Evolutionary conservation across 2,113 vertebrate genomes (phyloP), one percentile per base, ranked within the genome.

Genomic region (Osmerus eperlanus): DNA sequence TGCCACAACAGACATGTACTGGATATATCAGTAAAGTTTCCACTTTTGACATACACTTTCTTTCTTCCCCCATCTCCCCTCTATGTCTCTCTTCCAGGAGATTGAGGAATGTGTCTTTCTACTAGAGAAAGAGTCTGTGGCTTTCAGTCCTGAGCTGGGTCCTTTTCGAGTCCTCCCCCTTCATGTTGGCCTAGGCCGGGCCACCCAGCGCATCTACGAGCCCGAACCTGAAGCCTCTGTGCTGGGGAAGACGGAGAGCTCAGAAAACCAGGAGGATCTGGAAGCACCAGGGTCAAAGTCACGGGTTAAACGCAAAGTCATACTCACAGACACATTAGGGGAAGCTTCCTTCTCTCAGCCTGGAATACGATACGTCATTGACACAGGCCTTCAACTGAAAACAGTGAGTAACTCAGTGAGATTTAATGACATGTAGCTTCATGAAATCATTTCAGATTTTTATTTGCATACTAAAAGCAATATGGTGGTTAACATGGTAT

Each of bases 341-440:
- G 97, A 98, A 73, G 93, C 95, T 0, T 96, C 95, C 65, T 97
- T 99, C 89, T 96, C 95, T 0, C 80, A 96, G 80, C 89, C 83
- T 0, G 84, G 76, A 0, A 77, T 97, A 47, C 91, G 88, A 80
- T 96, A 95, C 0, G 90, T 99, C 83, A 87, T 99, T 0, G 97
- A 98, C 88, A 90, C 94, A 0, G 97, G 97, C 32, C 83, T 96
- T 72, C 95, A 98, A 79, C 94, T 96, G 68, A 94, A 92, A 85
- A 97, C 88, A 0, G 97, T 98, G 90, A 95, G 95, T 91, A 25
- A 21, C 13, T 58, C 4, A 21, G 32, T 19, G 12, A 32, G 18
- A 47, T n/a, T 47, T 1, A 53, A 67, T 21, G 19, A 25, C 14
- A 11, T 47, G 6, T 47, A 19, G 56, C 62, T 75, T 18, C 32